Evolutionary conservation across 1,140 invertebrate species (phyloP), one percentile per base, ranked within the genome.

Genomic region (Sycophaga agraensis): DNA sequence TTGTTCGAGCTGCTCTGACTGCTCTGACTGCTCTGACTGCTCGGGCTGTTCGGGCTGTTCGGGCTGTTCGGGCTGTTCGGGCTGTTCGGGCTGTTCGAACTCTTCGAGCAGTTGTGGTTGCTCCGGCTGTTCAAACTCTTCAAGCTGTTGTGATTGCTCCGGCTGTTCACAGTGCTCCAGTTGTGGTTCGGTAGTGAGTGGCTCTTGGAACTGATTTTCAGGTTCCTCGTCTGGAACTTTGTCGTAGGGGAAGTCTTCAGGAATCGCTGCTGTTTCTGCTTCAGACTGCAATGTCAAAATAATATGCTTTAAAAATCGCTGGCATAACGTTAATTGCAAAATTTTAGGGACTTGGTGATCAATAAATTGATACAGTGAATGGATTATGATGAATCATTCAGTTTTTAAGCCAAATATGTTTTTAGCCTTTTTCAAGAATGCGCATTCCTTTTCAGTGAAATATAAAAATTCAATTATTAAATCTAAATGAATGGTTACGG

Each of bases 231-330:
- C 16, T 24, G 34, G 14, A 21, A 43, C 37, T 21, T 35, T 24
- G 26, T 45, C 59, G 34, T 26, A 46, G 17, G 59, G 45, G 16
- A 48, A 55, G 22, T 28, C 51, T 48, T 54, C 59, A 7, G 59
- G 50, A 42, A 48, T 31, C 5, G 59, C 50, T 9, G 28, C 31
- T 14, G 21, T 11, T 58, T 58, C 56, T 14, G 51, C 53, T 56
- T 63, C 60, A 43, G 16, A 56, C 60, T 63, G 46, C 5, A 63
- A 60, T 39, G 11, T 31, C 4, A 31, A n/a, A n/a, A n/a, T n/a
- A n/a, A n/a, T n/a, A n/a, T n/a, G n/a, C n/a, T n/a, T n/a, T n/a
- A n/a, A n/a, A n/a, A n/a, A n/a, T n/a, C n/a, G n/a, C n/a, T n/a
- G n/a, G n/a, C n/a, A n/a, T n/a, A n/a, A n/a, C n/a, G n/a, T n/a